Evolutionary conservation across 2,888 invertebrate species (phyloP), one percentile per base, ranked within the genome.

Genomic region (Coenonympha arcania): DNA sequence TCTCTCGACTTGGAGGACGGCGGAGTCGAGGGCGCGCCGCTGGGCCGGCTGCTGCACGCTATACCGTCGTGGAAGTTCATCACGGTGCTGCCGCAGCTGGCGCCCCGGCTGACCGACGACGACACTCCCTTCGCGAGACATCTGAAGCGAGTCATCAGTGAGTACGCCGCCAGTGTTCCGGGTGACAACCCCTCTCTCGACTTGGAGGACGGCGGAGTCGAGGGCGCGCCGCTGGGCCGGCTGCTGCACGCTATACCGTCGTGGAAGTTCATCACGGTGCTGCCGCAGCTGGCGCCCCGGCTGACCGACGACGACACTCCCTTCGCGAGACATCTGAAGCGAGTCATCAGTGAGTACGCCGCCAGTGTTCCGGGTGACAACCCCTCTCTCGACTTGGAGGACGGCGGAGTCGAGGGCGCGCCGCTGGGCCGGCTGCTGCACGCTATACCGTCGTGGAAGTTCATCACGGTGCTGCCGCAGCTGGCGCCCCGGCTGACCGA

Each of bases 271-370:
- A 86, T 98, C 22, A 89, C 92, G 0, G 90, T 96, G n/a, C 79
- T 97, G 56, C 95, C 95, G 37, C 98, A 98, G 76, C 77, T 98
- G 33, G 92, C 93, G 3, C 95, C 96, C 0, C 90, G 95, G 46
- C 87, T 97, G 44, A 89, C 86, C 8, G 80, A 87, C 3, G 84
- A 87, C 16, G 69, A 76, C n/a, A 84, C 79, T 5, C 59, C 71
- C 0, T 92, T 93, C 58, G 84, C 88, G 1, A 64, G 66, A 3
- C 84, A 89, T 30, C 87, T 95, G 9, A 86, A 78, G 54, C 70
- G 80, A 4, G 76, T 93, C 11, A 79, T 93, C 54, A 79, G 90
- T 90, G 74, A 71, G 66, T 65, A 46, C 20, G 6, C 6, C 6
- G 18, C 15, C 91, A 13, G 89, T 96, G 39, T 97, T 95, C 76